phyloP scores from a whole-genome alignment of 2,797 vertebrate genomes.

The Tympanoctomys barrerae region DNA sequence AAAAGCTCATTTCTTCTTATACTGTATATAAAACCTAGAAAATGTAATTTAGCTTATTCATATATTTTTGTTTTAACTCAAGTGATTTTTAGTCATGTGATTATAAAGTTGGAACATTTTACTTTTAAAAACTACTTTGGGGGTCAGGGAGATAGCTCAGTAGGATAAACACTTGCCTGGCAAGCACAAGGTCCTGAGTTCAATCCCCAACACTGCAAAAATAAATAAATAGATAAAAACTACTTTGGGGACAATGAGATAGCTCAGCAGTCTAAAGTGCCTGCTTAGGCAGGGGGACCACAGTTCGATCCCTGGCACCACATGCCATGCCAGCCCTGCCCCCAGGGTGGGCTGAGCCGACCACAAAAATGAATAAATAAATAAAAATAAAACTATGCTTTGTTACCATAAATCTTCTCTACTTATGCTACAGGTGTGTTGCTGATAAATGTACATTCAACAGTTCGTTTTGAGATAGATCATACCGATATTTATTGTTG shows the following conservation, averaged over 20 bases:
- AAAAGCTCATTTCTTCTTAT: conserved; percentile 43
- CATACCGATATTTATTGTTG: conserved; percentile 42
- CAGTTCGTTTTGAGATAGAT: conserved; percentile 51
- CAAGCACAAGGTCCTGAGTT: too few relatives aligned
- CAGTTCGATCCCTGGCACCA: too few relatives aligned
- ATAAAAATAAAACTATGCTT: neutral
- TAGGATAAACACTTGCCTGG: too few relatives aligned
- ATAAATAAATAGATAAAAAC: too few relatives aligned
- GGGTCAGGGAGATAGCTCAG: too few relatives aligned
- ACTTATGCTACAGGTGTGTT: neutral
- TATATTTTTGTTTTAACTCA: conserved; percentile 12
- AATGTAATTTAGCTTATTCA: conserved; percentile 22
- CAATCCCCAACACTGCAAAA: too few relatives aligned
- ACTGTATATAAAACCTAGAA: conserved; percentile 25
- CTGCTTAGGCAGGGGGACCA: too few relatives aligned
- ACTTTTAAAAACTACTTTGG: neutral
- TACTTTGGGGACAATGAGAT: too few relatives aligned
- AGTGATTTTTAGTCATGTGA: conserved; percentile 30
- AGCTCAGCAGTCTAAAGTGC: too few relatives aligned
- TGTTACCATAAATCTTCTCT: neutral
- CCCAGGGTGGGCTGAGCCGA: too few relatives aligned
- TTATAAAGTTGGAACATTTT: conserved; percentile 44
- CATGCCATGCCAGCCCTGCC: too few relatives aligned
- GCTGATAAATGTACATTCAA: conserved; percentile 52
- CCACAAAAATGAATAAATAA: too few relatives aligned